Percentiles rank a stretch among this genome's conserved stretches.
Conservation (phyloP, 23 tunicate genomes). For the Clavelina lepadiformis region DNA sequence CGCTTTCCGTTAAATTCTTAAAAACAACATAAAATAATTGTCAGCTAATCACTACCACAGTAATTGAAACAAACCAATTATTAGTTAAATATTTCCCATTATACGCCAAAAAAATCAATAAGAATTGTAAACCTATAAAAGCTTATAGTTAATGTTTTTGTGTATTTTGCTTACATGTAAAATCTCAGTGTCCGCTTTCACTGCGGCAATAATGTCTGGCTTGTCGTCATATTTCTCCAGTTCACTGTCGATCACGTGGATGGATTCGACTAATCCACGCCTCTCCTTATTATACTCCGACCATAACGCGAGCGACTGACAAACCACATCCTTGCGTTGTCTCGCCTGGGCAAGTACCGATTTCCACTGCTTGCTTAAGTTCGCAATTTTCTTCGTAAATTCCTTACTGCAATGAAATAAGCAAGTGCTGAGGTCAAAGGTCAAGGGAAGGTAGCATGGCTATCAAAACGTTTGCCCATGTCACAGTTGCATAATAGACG, state of each 20-base stretch:
- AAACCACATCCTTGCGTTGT: slow-evolving; percentile 26
- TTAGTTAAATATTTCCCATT: too few species aligned
- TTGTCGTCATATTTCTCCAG: not conserved
- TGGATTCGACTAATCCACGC: not conserved
- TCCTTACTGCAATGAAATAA: slow-evolving; percentile 36
- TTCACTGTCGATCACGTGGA: not conserved
- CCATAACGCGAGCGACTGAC: slow-evolving; percentile 33
- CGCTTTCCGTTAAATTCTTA: too few species aligned
- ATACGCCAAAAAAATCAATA: not conserved
- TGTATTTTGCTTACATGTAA: not conserved
- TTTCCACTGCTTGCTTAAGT: slow-evolving; percentile 47
- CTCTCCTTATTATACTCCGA: slow-evolving; percentile 13
- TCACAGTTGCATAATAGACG: not conserved
- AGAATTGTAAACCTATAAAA: not conserved
- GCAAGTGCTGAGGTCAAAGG: not conserved
- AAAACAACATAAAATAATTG: too few species aligned
- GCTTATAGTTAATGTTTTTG: not conserved
- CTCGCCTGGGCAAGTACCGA: slow-evolving; percentile 23
- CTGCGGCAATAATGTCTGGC: not conserved
- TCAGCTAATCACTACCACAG: too few species aligned
- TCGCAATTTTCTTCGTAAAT: slow-evolving; percentile 22
- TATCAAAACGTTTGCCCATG: not conserved
- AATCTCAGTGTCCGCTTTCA: not conserved
- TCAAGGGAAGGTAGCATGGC: not conserved
- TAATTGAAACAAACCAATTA: too few species aligned